Evolutionary conservation across 2,888 invertebrate species (phyloP).

Genomic region (Heterodera filipjevi): DNA sequence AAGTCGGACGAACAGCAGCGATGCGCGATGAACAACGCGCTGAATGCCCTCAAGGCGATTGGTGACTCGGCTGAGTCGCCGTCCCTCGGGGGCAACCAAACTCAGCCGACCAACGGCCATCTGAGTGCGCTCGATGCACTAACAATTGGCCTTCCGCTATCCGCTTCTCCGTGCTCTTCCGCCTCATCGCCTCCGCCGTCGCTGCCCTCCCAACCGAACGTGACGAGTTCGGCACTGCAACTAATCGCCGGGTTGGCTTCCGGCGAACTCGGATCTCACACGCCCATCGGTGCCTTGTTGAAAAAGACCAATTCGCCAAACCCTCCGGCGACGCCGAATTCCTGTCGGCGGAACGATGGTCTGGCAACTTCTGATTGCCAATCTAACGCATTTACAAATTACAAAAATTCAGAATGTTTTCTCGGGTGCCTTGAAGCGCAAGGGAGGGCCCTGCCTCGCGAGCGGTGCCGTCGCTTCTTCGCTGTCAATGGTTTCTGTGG

Average conservation of each 20-base stretch:
- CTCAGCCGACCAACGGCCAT: conserved; percentile 18
- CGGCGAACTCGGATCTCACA: conserved; percentile 6
- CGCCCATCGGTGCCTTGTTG: conserved; percentile 12
- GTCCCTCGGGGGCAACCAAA: conserved; percentile 96
- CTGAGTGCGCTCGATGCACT: neutral
- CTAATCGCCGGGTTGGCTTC: conserved; percentile 1
- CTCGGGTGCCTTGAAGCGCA: neutral
- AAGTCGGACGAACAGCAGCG: conserved; percentile 68
- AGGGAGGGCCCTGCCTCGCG: neutral
- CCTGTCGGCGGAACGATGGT: neutral
- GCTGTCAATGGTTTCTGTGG: neutral
- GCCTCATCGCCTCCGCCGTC: neutral
- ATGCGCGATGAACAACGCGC: conserved; percentile 22
- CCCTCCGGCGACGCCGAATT: neutral
- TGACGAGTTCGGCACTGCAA: conserved; percentile 17
- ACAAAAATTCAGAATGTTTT: neutral
- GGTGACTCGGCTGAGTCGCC: conserved; percentile 79
- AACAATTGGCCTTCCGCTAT: neutral
- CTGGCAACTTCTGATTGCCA: neutral
- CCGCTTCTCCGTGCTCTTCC: neutral
- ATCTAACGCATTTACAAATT: neutral
- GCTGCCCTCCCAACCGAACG: neutral
- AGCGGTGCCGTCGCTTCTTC: neutral
- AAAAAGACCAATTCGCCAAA: conserved; percentile 25
- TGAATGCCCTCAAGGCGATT: conserved; percentile 22